Evolutionary conservation across 2,888 invertebrate species (phyloP), one percentile per base, ranked within the genome.

Genomic region (Sphaerophoria rueppellii): DNA sequence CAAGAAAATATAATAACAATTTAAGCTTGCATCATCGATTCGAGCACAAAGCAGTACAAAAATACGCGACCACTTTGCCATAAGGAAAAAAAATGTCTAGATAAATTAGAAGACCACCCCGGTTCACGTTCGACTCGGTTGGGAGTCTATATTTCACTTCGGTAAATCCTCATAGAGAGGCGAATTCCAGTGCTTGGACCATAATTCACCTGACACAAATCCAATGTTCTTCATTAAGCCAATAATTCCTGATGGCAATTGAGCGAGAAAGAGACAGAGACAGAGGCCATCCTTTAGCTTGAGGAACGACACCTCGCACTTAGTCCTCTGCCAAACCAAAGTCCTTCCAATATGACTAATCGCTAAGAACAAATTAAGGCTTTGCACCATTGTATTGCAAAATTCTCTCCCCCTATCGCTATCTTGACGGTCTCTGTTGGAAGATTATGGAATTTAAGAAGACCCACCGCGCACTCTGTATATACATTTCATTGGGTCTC

Each of bases 171-270:
- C 54, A 75, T 79, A 16, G 43, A 7, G 72, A 77, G 71, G 3
- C 58, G 52, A 81, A 81, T 81, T 73, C 76, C 80, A 65, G 72
- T 63, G 46, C 61, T 24, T 16, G 54, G 37, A 52, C 57, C 85
- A 85, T 85, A 85, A 85, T 76, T 85, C 85, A 85, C 76, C 81
- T 76, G 76, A 85, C 85, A 81, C 72, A 85, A 80, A 81, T 85
- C 81, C 85, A 85, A 77, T 85, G 85, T 85, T 81, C 81, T 73
- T 85, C 81, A 81, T 80, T 73, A 81, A 76, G 73, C 61, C 75
- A 67, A 54, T 70, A 80, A 76, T 76, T 80, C 80, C 79, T 69
- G 43, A 48, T 57, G 57, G 60, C 71, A 72, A 83, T 71, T 72
- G 83, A 79, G 24, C 2, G 24, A 43, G 9, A 75, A 72, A 72